Percentiles rank a stretch among this genome's conserved stretches.
Evolutionary conservation across 1,140 invertebrate genomes (phyloP).

Genomic region (Pemphigus obesinymphae): DNA sequence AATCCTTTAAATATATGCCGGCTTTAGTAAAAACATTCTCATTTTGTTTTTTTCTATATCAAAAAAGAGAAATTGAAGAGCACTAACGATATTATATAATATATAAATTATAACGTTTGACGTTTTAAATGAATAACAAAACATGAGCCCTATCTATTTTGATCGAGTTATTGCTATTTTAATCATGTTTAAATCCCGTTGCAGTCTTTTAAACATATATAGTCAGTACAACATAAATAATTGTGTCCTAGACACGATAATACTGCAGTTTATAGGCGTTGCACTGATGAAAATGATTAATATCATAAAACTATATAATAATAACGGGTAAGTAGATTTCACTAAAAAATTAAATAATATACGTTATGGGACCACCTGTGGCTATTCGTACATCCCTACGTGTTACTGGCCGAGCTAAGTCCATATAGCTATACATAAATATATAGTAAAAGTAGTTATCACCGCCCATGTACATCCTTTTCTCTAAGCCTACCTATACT

Average conservation of each 20-base stretch:
- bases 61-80: too few species aligned
- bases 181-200: too few species aligned
- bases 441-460: neutral
- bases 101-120: too few species aligned
- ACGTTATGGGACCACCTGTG: neutral
- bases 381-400: neutral
- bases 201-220: too few species aligned
- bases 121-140: too few species aligned
- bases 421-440: neutral
- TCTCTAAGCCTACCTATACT: neutral
- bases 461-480: conserved; percentile 20
- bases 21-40: too few species aligned
- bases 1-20: too few species aligned
- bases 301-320: neutral
- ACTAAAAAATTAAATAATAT: neutral
- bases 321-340: neutral
- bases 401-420: neutral
- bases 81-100: too few species aligned
- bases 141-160: too few species aligned
- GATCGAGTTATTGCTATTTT: too few species aligned
- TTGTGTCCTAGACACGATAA: neutral
- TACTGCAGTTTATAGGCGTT: neutral
- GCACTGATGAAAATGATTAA: neutral
- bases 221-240: neutral
- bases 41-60: too few species aligned